Base-by-base conservation (phyloP, 1,140 invertebrate species). In the Drosophila littoralis region DNA sequence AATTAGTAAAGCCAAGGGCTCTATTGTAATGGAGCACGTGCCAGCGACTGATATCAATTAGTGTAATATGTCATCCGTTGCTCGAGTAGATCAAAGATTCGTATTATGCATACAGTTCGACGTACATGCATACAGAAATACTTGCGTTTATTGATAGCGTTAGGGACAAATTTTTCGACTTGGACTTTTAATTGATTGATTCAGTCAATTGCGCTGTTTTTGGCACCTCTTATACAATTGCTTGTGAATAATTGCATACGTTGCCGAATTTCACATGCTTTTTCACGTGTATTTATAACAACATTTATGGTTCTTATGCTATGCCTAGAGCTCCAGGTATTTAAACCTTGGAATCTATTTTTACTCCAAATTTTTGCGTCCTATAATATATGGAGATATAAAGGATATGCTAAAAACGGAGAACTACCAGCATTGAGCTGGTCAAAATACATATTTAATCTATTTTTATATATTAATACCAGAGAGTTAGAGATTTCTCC, bases 21-120 rank as follows among this genome's bases (percentile, higher is more conserved):
- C 79, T 63, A 67, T 75, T 82, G 38, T 17, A 46, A 45, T 51
- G 52, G 28, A 33, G 45, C 73, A 66, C 72, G 60, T 80, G 72
- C 36, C 38, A 7, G 5, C 38, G 9, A 10, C 60, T 52, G 54
- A 57, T 72, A 67, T 67, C 63, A 72, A 72, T 67, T 72, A 52
- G 15, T 15, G 6, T 28, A 36, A 65, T 36, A 38, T 57, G 33
- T 54, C 40, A 46, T 36, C 40, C 55, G 6, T 17, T 54, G 15
- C 15, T 13, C 12, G n/a, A 45, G 13, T 58, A 58, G 43, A 57
- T 40, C 9, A n/a, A 12, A n/a, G 10, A n/a, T 40, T 10, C 38
- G 10, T 38, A 38, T 3, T n/a, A 50, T 32, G n/a, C 10, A 48
- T 22, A 32, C 28, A 9, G 22, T 0, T 5, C 22, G 22, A 28